Evolutionary conservation across 2,888 invertebrate species (phyloP), one percentile per base, ranked within the genome.

Genomic region (Salticus scenicus): DNA sequence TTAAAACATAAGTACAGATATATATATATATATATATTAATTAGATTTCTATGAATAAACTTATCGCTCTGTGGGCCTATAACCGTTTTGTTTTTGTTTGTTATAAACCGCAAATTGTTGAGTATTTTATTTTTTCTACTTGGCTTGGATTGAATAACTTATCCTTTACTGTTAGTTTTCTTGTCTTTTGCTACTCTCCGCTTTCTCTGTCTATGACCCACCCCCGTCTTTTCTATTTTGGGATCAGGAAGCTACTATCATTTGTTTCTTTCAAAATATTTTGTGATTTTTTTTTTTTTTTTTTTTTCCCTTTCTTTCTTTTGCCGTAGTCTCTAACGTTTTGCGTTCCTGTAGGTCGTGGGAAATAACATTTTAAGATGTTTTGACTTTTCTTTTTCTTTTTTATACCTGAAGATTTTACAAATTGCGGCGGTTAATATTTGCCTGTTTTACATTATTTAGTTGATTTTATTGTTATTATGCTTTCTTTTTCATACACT

Each of bases 211-310:
- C 57, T n/a, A 4, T 17, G 24, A 5, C 57, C 24, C 57, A 8
- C 24, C 57, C 57, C 24, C 24, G 7, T 24, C 17, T 24, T 57
- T 47, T 57, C 57, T 57, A 57, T 57, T 57, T 57, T 57, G 57
- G 57, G 57, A 57, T 57, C 4, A 1, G 57, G 57, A 24, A 20
- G 57, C 57, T 5, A 4, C 5, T 24, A 5, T 24, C 57, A 17
- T 57, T 57, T 57, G 24, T 57, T 57, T 57, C 57, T 57, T 57
- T 57, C 57, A 57, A 57, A 57, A 57, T 57, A 57, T 57, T 57
- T 57, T 57, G 57, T 47, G 20, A 57, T 57, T 57, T 47, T 17
- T n/a, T 47, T 5, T 47, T 47, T 7, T n/a, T 47, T n/a, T n/a
- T n/a, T n/a, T n/a, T n/a, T n/a, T n/a, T n/a, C n/a, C n/a, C n/a